Base-by-base conservation (phyloP, 2,113 vertebrate genomes). In the Charina bottae region DNA sequence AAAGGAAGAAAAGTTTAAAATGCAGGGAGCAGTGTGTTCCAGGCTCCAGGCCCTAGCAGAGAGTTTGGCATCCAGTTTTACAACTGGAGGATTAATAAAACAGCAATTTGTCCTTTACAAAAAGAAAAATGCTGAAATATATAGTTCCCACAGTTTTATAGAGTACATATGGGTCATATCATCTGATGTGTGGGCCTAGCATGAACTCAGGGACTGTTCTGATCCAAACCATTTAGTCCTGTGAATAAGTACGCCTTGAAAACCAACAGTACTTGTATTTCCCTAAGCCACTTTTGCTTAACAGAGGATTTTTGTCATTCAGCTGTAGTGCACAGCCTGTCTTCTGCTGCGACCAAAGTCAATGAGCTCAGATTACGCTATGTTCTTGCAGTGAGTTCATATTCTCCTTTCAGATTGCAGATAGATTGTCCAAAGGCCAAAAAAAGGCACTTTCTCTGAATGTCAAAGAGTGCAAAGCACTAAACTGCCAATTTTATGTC, bases 381-480 rank as follows among this genome's bases (percentile, higher is more conserved):
- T 92, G 91, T 89, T 84, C 72, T 89, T 87, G 24, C 21, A 62
- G 87, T 10, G 28, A 54, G 56, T 23, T 88, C 91, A 6, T 84
- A 83, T 88, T 84, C 87, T 60, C 91, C 26, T 89, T 89, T 89
- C 21, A 62, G 15, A 89, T 64, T 64, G 87, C 58, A 21, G 87
- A 84, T 33, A 89, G 72, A 92, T 84, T 84, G 91, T 92, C 89
- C 72, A 62, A 92, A 89, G 85, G 56, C 72, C 42, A 33, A 10
- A 11, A 5, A 87, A 19, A 84, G 46, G 72, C 72, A 62, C 56
- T 83, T 46, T 83, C 28, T 88, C 62, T 55, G 72, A 84, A 62
- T 84, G 87, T 54, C 56, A 85, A 62, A 64, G 72, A 84, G 91
- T 55, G 49, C 68, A 89, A 83, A 89, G 46, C n/a, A 42, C 12